Conservation (phyloP, 2,888 invertebrate species). For the Willowsia nigromaculata region DNA sequence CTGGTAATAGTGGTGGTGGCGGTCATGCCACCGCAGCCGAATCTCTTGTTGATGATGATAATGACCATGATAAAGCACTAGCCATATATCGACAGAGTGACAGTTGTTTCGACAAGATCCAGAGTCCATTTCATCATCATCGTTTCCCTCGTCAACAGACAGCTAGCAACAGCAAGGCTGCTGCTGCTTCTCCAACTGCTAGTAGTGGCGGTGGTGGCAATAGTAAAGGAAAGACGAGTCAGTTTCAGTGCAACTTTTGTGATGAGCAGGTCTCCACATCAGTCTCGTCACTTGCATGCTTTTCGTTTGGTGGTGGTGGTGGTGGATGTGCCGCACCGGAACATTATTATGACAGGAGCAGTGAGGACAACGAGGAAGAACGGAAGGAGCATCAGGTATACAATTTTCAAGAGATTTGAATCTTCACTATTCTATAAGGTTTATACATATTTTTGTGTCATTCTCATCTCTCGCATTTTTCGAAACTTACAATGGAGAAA, state of each 20-base stretch:
- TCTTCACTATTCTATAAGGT: too few species aligned
- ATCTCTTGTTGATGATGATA: too few species aligned
- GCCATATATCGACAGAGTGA: conserved; percentile 40
- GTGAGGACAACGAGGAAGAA: background rate
- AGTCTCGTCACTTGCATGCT: background rate
- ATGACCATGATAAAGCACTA: conserved; percentile 41
- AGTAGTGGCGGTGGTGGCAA: background rate
- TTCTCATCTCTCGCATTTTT: too few species aligned
- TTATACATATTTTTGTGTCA: too few species aligned
- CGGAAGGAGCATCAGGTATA: too few species aligned
- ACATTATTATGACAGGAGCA: background rate
- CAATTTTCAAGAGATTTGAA: too few species aligned
- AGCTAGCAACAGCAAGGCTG: background rate
- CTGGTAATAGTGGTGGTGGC: background rate
- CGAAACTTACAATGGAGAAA: background rate
- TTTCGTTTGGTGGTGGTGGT: background rate
- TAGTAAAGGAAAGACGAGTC: background rate
- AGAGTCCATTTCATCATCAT: conserved; percentile 35
- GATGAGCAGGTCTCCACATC: conserved; percentile 17
- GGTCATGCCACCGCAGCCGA: background rate
- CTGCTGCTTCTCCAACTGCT: background rate
- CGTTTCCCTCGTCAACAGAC: background rate
- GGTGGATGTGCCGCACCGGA: background rate
- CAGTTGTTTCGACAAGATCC: conserved; percentile 56
- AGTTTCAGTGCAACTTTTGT: background rate